Base-by-base conservation (phyloP, 2,888 invertebrate genomes). In the Cephus pulcher region DNA sequence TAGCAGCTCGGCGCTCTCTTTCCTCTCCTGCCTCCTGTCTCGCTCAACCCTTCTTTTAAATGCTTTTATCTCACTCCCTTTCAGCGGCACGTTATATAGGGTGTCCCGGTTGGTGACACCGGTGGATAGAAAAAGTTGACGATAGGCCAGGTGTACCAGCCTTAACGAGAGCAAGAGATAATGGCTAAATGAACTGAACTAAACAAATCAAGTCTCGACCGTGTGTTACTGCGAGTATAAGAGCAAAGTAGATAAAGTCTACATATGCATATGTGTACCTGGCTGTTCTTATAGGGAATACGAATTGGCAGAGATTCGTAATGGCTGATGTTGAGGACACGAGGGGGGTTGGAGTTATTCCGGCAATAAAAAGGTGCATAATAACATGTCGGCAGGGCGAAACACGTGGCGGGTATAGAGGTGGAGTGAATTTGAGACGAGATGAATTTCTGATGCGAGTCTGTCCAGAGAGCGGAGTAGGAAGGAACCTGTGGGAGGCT, bases 361-460 rank as follows among this genome's bases (percentile, higher is more conserved):
- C 74, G 80, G 84, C 84, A 84, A 82, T 84, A 83, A 85, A 84
- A 83, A 80, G 82, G 80, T 82, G 81, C 81, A 80, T 83, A 85
- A 87, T 84, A 85, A 85, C 84, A 84, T 84, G 83, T 82, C 84
- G 80, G 82, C 30, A 70, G 37, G 79, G 81, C 81, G 82, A 84
- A 86, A 86, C 85, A 87, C 88, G 12, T 35, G 83, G 81, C 79
- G 74, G 83, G 79, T 73, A 80, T 34, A 34, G 73, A 34, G 73
- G 75, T 78, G 77, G 77, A 76, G 34, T 69, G 76, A 76, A 76
- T 77, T 81, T 78, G 82, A 82, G 83, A 84, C 80, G 84, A 86
- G 84, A 86, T 86, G 85, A 88, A 88, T 88, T 87, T 88, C 87
- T 88, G 86, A 89, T 88, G 87, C 84, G 83, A 85, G 85, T 75